phyloP scores from a whole-genome alignment of 2,113 vertebrate species.

The Myotis yumanensis region DNA sequence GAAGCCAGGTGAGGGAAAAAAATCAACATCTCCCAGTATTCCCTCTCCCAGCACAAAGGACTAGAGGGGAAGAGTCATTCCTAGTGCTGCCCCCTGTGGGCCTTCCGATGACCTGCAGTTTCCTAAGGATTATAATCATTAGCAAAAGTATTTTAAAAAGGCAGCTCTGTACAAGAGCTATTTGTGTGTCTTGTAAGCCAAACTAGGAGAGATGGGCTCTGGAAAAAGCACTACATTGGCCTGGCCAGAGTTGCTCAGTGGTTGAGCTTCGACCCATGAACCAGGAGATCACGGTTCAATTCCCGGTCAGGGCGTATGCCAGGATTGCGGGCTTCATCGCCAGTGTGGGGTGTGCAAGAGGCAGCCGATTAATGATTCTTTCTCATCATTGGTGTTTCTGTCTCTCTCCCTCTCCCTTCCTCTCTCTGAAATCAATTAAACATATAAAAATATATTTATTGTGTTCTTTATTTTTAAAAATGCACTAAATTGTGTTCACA shows the following conservation, averaged over 20 bases:
- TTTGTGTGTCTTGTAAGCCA: slow-evolving; percentile 14
- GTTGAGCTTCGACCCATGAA: too few relatives aligned
- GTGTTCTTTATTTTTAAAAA: not conserved
- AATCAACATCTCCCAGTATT: not conserved
- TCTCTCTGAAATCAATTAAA: too few relatives aligned
- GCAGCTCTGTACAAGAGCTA: not conserved
- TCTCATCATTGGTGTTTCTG: too few relatives aligned
- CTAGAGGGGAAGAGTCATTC: not conserved
- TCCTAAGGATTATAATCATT: not conserved
- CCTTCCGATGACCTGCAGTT: slow-evolving; percentile 15
- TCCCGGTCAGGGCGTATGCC: too few relatives aligned
- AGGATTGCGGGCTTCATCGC: too few relatives aligned
- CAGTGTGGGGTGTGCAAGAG: too few relatives aligned
- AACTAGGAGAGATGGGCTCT: not conserved
- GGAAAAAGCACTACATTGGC: not conserved
- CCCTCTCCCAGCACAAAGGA: not conserved
- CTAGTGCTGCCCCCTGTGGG: slow-evolving; percentile 74
- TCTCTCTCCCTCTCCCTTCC: too few relatives aligned
- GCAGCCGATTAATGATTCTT: too few relatives aligned
- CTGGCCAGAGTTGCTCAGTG: too few relatives aligned
- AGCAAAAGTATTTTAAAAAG: slow-evolving; percentile 17
- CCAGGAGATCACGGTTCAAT: too few relatives aligned
- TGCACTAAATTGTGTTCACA: not conserved
- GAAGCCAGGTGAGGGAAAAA: not conserved
- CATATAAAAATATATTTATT: too few relatives aligned